A percentile compares a stretch with the other conserved stretches of the same genome.
Evolutionary conservation across 2,797 vertebrate species (phyloP).

Genomic region (Phoxinus dragarum): DNA sequence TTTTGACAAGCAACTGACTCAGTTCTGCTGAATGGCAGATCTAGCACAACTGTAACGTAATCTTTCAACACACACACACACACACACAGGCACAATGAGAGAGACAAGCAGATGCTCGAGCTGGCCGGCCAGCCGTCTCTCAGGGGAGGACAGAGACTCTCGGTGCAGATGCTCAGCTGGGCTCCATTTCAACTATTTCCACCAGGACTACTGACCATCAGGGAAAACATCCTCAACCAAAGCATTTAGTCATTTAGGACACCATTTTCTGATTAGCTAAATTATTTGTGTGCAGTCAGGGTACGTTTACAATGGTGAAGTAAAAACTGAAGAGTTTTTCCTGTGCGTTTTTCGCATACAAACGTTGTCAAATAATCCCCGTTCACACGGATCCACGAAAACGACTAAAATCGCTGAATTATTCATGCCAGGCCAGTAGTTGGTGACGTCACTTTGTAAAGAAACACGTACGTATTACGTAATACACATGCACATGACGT

Average conservation of each 20-base stretch:
- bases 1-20: constrained; percentile 13
- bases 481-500: too few species aligned
- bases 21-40: constrained; percentile 36
- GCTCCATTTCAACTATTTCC: constrained; percentile 25
- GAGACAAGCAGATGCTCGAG: constrained; percentile 26
- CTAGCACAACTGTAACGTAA: constrained; percentile 33
- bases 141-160: constrained; percentile 24
- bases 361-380: too few species aligned
- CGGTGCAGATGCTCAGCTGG: constrained; percentile 32
- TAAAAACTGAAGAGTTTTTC: neutral
- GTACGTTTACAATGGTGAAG: neutral
- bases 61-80: constrained; percentile 16
- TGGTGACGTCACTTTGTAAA: too few species aligned
- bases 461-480: too few species aligned
- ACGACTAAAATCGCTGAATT: too few species aligned
- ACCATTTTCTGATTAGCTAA: neutral
- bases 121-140: constrained; percentile 3
- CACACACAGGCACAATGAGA: constrained; percentile 26
- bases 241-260: neutral
- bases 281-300: neutral
- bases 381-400: too few species aligned
- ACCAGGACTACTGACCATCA: constrained; percentile 2
- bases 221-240: neutral
- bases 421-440: too few species aligned
- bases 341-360: too few species aligned